Conservation (phyloP, 2,797 vertebrate species). For the Propithecus perrieri region DNA sequence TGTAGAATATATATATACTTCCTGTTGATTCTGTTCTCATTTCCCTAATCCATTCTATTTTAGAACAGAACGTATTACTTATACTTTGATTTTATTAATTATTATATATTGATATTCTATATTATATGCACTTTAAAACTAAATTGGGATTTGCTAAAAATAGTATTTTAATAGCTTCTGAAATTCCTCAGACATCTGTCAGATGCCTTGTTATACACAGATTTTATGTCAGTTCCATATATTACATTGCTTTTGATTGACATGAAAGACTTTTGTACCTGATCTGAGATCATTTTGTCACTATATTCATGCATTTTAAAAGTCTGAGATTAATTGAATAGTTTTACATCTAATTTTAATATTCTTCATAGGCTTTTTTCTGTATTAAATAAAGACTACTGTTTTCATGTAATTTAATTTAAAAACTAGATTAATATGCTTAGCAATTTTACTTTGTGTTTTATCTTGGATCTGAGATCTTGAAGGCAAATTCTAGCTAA, state of each 20-base stretch:
- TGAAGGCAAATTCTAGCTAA: neutral
- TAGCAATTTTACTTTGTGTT: constrained; percentile 24
- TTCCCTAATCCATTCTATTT: neutral
- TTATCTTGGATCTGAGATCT: neutral
- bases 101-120: constrained; percentile 20
- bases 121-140: constrained; percentile 59
- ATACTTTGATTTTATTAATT: constrained; percentile 42
- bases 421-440: neutral
- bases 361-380: neutral
- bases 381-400: neutral
- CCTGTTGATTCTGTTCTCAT: neutral
- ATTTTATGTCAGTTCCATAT: constrained; percentile 54
- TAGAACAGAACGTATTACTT: neutral
- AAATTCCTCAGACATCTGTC: constrained; percentile 46
- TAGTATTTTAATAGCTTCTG: constrained; percentile 51
- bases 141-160: constrained; percentile 60
- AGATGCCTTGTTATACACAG: constrained; percentile 32
- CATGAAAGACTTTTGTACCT: constrained; percentile 50
- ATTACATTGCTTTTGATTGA: constrained; percentile 66
- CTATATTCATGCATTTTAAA: neutral
- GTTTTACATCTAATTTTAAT: constrained; percentile 41
- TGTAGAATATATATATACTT: neutral
- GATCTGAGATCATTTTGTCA: constrained; percentile 49
- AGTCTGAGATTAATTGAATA: constrained; percentile 35
- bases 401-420: constrained; percentile 37